Conservation (phyloP, 2,797 vertebrate genomes). For the Rhynchonycteris naso region DNA sequence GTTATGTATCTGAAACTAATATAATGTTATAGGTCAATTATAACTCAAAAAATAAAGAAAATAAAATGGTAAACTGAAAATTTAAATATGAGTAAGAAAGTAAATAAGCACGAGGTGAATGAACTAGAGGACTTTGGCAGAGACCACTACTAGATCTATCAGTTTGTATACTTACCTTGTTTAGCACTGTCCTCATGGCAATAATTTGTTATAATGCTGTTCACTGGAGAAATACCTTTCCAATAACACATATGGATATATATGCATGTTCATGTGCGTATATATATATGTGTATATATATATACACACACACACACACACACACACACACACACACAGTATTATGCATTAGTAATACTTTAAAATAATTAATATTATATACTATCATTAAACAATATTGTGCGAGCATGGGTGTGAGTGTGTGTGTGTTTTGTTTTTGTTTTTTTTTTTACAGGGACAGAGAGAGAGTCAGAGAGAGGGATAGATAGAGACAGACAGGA, state of each 20-base stretch:
- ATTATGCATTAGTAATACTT: neutral
- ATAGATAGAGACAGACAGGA: too few relatives aligned
- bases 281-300: neutral
- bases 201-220: conserved; percentile 18
- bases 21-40: neutral
- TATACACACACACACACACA: too few relatives aligned
- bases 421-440: too few relatives aligned
- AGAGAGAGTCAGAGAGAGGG: too few relatives aligned
- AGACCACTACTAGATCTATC: neutral
- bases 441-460: too few relatives aligned
- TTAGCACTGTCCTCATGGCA: neutral
- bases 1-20: neutral
- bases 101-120: conserved; percentile 10
- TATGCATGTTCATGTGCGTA: neutral
- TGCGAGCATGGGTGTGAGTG: neutral
- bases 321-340: too few relatives aligned
- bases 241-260: neutral
- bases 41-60: neutral
- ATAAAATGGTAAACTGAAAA: neutral
- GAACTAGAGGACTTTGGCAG: neutral
- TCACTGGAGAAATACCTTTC: conserved; percentile 32
- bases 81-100: neutral
- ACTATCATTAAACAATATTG: neutral
- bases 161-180: neutral
- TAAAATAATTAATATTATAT: conserved; percentile 28